Percentiles rank a stretch among this genome's conserved stretches.
Conservation (phyloP, 2,113 vertebrate genomes). For the Aegithalos caudatus region DNA sequence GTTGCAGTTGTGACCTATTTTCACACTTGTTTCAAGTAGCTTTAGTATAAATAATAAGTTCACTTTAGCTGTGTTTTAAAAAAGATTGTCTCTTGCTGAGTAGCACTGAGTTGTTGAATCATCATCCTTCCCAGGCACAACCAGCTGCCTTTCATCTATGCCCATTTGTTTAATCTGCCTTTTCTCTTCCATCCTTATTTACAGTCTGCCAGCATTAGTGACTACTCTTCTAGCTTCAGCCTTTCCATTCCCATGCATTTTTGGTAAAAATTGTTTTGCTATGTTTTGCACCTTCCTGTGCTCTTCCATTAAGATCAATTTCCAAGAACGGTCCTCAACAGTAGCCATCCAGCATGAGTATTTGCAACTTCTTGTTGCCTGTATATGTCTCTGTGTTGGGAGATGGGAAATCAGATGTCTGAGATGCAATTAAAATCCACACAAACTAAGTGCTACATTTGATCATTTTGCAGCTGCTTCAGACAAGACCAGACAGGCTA, state of each 20-base stretch:
- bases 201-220: not conserved
- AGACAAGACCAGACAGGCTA: not conserved
- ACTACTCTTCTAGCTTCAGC: not conserved
- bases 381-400: not conserved
- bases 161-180: not conserved
- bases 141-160: not conserved
- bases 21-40: not conserved
- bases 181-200: not conserved
- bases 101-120: not conserved
- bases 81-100: not conserved
- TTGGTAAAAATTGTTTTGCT: not conserved
- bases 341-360: not conserved
- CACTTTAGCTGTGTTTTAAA: not conserved
- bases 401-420: not conserved
- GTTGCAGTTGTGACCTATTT: not conserved
- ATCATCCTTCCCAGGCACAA: not conserved
- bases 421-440: not conserved
- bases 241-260: not conserved
- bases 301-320: not conserved
- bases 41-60: not conserved
- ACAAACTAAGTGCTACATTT: not conserved
- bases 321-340: not conserved
- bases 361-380: not conserved
- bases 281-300: not conserved
- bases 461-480: not conserved